A percentile compares a stretch with the other conserved stretches of the same genome.
phyloP scores from a whole-genome alignment of 2,113 vertebrate species.

The Quiscalus mexicanus region DNA sequence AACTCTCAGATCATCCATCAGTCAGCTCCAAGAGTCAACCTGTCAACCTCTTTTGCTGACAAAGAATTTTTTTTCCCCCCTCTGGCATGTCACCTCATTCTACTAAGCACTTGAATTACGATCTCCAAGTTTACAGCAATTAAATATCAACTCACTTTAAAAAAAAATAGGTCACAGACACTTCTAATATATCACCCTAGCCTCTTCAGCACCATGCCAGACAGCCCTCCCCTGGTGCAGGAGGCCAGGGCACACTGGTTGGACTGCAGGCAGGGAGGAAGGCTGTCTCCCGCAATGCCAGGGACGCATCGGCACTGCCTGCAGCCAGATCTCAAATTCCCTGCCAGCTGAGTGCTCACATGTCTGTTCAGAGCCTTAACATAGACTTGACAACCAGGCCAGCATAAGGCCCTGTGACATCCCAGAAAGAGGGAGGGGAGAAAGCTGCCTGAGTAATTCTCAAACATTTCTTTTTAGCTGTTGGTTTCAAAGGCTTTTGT shows the following conservation, averaged over 20 bases:
- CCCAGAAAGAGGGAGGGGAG: not conserved
- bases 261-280: not conserved
- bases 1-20: slow-evolving; percentile 10
- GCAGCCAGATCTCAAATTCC: not conserved
- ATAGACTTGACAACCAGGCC: not conserved
- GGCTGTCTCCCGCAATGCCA: accelerated
- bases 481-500: not conserved
- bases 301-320: accelerated
- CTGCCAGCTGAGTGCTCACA: not conserved
- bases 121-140: not conserved
- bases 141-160: not conserved
- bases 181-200: not conserved
- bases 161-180: not conserved
- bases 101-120: not conserved
- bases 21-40: not conserved
- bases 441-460: not conserved
- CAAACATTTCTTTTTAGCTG: not conserved
- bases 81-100: not conserved
- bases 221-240: not conserved
- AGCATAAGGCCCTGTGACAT: not conserved
- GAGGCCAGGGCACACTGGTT: not conserved
- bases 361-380: not conserved
- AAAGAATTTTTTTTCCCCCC: not conserved
- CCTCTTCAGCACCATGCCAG: not conserved
- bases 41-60: slow-evolving; percentile 8